Percentiles rank a stretch among this genome's conserved stretches.
phyloP scores from a whole-genome alignment of 2,888 invertebrate species.

The Pecten maximus region DNA sequence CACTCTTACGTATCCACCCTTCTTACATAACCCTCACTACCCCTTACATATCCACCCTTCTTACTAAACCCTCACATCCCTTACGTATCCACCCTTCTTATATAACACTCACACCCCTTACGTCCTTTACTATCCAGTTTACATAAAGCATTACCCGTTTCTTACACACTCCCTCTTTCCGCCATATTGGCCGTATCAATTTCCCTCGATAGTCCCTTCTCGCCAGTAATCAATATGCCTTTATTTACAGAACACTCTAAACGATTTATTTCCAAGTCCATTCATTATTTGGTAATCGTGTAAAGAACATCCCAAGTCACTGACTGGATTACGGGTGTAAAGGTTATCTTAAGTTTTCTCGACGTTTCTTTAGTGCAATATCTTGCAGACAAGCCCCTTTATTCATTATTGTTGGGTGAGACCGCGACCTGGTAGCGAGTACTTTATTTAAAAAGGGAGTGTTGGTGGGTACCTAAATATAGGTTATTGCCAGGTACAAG shows the following conservation, averaged over 20 bases:
- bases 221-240: neutral
- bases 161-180: too few relatives aligned
- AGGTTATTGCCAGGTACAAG: neutral
- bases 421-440: neutral
- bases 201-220: neutral
- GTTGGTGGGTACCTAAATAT: neutral
- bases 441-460: neutral
- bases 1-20: too few relatives aligned
- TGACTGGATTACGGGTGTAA: conserved; percentile 1
- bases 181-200: too few relatives aligned
- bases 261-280: neutral
- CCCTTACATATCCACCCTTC: too few relatives aligned
- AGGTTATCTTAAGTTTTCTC: neutral
- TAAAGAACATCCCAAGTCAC: neutral
- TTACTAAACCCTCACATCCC: too few relatives aligned
- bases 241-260: neutral
- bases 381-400: neutral
- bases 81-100: too few relatives aligned
- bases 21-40: too few relatives aligned
- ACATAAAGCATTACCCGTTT: too few relatives aligned
- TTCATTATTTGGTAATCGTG: neutral
- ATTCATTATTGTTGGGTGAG: neutral
- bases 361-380: too few relatives aligned
- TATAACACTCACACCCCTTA: too few relatives aligned
- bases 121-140: too few relatives aligned